These are phyloP conservation scores for Crenuchus spilurus DNA, from an alignment of 2,797 vertebrate species.

Conservation along the genomic window DNA sequence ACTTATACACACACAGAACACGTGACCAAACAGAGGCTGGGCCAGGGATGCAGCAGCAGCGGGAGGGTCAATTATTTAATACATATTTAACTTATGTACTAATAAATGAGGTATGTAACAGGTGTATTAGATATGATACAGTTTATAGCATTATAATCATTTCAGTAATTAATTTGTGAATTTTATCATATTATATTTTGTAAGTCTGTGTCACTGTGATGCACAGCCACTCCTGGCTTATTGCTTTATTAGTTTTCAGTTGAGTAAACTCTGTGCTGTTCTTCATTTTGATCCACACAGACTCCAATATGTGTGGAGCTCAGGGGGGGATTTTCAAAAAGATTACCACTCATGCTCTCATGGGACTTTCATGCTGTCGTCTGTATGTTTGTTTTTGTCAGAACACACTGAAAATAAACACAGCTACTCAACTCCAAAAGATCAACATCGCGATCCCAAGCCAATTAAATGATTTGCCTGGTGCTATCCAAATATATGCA, in stretches of 20 bases:
- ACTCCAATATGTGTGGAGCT: neutral
- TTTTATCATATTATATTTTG: too few species aligned
- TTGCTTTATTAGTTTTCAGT: slow-evolving; percentile 1
- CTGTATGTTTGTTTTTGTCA: slow-evolving; percentile 19
- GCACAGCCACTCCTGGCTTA: neutral
- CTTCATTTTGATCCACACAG: slow-evolving; percentile 2
- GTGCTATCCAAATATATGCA: slow-evolving; percentile 17
- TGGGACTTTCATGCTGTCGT: slow-evolving; percentile 11
- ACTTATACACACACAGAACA: too few species aligned
- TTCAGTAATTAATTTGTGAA: too few species aligned
- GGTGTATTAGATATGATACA: too few species aligned
- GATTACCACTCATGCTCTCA: slow-evolving; percentile 3
- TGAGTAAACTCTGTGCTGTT: neutral
- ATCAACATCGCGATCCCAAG: neutral
- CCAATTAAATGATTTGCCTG: slow-evolving; percentile 2
- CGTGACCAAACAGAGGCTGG: too few species aligned
- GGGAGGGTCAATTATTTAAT: too few species aligned
- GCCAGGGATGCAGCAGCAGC: too few species aligned
- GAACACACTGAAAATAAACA: slow-evolving; percentile 22
- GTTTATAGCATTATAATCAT: too few species aligned
- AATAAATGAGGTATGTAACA: too few species aligned
- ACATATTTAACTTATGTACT: too few species aligned
- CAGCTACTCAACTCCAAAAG: slow-evolving; percentile 10
- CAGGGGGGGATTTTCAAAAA: slow-evolving; percentile 10
- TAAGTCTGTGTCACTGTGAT: neutral